Percentiles rank a stretch among this genome's conserved stretches.
These are phyloP conservation scores for Pentamera pediparva DNA, from an alignment of 53 echinoderm and acorn worm species.

Conservation along the genomic window DNA sequence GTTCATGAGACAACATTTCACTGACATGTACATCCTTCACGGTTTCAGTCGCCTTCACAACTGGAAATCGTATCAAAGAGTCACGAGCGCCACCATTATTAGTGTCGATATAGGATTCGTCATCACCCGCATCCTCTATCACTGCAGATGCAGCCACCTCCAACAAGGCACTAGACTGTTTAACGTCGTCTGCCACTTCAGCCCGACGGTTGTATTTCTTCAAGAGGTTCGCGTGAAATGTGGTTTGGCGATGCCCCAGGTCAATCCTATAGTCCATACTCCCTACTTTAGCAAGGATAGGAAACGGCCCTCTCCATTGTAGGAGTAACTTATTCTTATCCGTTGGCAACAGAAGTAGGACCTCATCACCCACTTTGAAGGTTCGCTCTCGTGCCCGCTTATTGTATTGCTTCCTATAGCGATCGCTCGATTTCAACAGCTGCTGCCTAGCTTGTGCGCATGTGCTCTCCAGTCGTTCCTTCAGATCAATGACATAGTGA, in stretches of 20 bases:
- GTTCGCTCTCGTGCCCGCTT: slow-evolving; percentile 20
- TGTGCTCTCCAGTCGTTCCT: slow-evolving; percentile 39
- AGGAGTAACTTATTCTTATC: slow-evolving; percentile 50
- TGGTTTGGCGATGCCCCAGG: background rate
- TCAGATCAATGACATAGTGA: slow-evolving; percentile 35
- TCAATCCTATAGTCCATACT: background rate
- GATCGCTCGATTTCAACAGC: slow-evolving; percentile 28
- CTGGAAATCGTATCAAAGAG: background rate
- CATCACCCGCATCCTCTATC: background rate
- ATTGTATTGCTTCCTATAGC: slow-evolving; percentile 39
- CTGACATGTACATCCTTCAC: background rate
- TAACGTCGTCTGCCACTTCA: background rate
- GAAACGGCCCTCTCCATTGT: slow-evolving; percentile 37
- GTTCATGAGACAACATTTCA: background rate
- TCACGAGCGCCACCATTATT: background rate
- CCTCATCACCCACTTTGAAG: slow-evolving; percentile 44
- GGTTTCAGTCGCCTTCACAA: background rate
- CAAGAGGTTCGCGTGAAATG: slow-evolving; percentile 13
- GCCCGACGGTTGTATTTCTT: slow-evolving; percentile 6
- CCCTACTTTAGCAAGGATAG: background rate
- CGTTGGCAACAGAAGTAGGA: slow-evolving; percentile 47
- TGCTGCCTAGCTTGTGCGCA: slow-evolving; percentile 15
- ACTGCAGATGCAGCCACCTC: background rate
- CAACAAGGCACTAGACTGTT: background rate
- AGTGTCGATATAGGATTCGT: background rate